A percentile compares a stretch with the other conserved stretches of the same genome.
Evolutionary conservation across 1,140 invertebrate genomes (phyloP).

Genomic region (Geopemphigus sp.): DNA sequence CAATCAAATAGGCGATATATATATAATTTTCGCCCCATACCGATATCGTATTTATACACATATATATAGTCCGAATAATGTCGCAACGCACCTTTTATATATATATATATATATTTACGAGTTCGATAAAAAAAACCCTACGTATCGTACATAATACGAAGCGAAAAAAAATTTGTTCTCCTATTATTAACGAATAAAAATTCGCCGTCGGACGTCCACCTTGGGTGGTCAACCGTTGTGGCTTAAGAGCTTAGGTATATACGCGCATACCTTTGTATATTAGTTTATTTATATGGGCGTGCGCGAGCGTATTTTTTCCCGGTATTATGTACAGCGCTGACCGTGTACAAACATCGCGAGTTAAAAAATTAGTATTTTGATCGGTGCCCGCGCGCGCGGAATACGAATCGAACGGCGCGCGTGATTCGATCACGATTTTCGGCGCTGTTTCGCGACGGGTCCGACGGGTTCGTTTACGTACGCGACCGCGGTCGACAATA

Average conservation of each 20-base stretch:
- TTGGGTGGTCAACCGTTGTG: conserved; percentile 41
- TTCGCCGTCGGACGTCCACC: conserved; percentile 30
- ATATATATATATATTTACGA: too few species aligned
- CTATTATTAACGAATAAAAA: conserved; percentile 38
- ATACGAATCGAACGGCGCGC: not conserved
- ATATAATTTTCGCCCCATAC: not conserved
- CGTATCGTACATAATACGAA: not conserved
- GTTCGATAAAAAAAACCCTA: not conserved
- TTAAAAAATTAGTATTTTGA: conserved; percentile 46
- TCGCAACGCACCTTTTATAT: not conserved
- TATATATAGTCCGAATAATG: not conserved
- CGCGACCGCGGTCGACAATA: not conserved
- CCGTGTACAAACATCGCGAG: not conserved
- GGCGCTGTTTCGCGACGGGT: not conserved
- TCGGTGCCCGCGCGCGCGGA: too few species aligned
- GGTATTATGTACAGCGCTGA: not conserved
- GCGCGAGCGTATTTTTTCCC: not conserved
- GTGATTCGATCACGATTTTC: conserved; percentile 36
- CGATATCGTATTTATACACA: not conserved
- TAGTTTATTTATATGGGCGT: not conserved
- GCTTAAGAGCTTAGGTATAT: too few species aligned
- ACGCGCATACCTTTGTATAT: not conserved
- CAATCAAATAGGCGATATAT: not conserved
- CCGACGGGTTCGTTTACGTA: not conserved
- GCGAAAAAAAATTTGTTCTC: conserved; percentile 9